Percentiles rank a stretch among this genome's conserved stretches.
Conservation (phyloP, 2,888 invertebrate genomes). For the Litoditis marina region DNA sequence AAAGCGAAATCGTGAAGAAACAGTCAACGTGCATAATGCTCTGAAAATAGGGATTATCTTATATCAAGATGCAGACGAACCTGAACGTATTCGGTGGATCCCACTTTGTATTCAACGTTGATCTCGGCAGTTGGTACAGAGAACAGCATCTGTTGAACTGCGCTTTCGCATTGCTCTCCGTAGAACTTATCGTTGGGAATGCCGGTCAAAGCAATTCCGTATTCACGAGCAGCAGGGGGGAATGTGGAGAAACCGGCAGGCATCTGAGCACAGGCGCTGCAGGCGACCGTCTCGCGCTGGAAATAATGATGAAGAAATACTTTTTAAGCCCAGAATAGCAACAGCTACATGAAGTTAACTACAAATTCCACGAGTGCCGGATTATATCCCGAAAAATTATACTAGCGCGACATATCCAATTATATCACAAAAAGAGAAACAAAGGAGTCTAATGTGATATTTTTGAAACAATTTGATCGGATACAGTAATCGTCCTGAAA, state of each 20-base stretch:
- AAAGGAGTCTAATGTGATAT: too few relatives aligned
- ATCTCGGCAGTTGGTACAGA: conserved; percentile 35
- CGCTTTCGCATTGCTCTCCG: conserved; percentile 10
- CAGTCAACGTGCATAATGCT: background rate
- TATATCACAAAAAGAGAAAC: too few relatives aligned
- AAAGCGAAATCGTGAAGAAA: background rate
- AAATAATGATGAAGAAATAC: too few relatives aligned
- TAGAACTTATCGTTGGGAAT: conserved; percentile 73
- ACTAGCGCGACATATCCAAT: too few relatives aligned
- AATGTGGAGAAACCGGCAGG: conserved; percentile 76
- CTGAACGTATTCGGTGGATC: conserved; percentile 41
- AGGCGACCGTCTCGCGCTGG: conserved; percentile 74
- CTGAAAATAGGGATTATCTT: background rate
- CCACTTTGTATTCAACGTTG: conserved; percentile 56
- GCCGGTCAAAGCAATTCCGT: conserved; percentile 77
- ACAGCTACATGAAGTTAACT: too few relatives aligned
- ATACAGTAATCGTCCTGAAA: too few relatives aligned
- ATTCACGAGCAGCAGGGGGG: conserved; percentile 75
- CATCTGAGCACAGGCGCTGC: conserved; percentile 76
- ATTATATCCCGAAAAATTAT: too few relatives aligned
- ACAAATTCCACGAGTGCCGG: too few relatives aligned
- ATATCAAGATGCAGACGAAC: conserved; percentile 17
- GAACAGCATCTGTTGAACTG: conserved; percentile 20
- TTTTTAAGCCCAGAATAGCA: background rate
- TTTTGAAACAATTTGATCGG: too few relatives aligned